Base-by-base conservation (phyloP, 2,797 vertebrate species). In the Oreortyx pictus region DNA sequence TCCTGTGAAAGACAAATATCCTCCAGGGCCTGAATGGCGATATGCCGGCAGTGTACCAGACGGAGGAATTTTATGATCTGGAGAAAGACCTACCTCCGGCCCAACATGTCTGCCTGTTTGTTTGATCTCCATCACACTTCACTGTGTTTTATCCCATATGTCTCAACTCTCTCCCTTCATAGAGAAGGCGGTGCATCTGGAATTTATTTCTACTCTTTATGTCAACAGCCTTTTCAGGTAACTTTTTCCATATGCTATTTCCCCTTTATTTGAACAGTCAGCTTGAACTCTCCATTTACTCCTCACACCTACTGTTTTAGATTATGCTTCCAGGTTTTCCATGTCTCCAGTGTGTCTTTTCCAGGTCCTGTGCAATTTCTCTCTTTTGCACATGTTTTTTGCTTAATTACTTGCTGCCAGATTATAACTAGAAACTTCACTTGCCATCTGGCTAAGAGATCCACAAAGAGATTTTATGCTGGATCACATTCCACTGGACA, bases 211-310 rank as follows among this genome's bases (percentile, higher is more conserved):
- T 83, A 39, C 22, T 73, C 62, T 77, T 66, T 80, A 74, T 65
- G 60, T 74, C 91, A 93, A 86, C 35, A 66, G 75, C 25, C 59
- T 79, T 94, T 61, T 47, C 76, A 79, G 90, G 77, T 91, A 97
- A 95, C 70, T 76, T 90, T 39, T 95, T 96, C 86, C 90, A 96
- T 71, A 92, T 86, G 84, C 49, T 50, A 56, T 80, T 86, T 88
- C 86, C 29, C 43, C 71, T 92, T 59, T 67, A 82, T 79, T 80
- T 50, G 23, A 96, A 82, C 49, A 37, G 66, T 60, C 1, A 0
- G 41, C 82, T 75, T 0, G 6, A 89, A 50, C 73, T 66, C 20
- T 93, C n/a, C 79, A 25, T 49, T 89, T 82, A 78, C 82, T 94
- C 82, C 84, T 89, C 70, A 60, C 80, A 88, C 37, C 62, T 86